phyloP scores from a whole-genome alignment of 2,888 invertebrate genomes.

The Drosophila niveifrons region DNA sequence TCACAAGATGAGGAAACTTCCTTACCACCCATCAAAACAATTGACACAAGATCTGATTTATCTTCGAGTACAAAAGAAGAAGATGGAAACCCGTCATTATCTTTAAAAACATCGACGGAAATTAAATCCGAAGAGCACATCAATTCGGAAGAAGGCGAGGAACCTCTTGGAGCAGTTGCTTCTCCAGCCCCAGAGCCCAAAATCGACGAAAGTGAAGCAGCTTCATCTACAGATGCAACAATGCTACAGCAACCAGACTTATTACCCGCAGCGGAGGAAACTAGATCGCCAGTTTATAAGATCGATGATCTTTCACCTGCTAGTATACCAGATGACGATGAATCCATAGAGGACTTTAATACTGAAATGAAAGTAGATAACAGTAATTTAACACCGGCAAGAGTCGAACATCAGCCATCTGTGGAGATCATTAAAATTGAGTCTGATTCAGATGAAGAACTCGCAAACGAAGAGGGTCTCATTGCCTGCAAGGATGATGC shows the following conservation, averaged over 20 bases:
- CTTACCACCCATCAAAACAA: slow-evolving; percentile 1
- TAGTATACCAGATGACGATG: slow-evolving; percentile 46
- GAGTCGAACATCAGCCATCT: slow-evolving; percentile 14
- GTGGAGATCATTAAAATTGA: slow-evolving; percentile 53
- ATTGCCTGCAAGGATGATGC: neutral
- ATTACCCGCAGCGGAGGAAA: slow-evolving; percentile 3
- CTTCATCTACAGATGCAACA: neutral
- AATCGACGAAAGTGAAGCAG: slow-evolving; percentile 21
- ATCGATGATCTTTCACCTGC: slow-evolving; percentile 44
- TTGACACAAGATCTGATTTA: neutral
- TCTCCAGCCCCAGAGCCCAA: neutral
- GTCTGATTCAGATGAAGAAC: slow-evolving; percentile 38
- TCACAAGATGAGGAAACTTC: slow-evolving; percentile 30
- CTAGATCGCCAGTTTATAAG: slow-evolving; percentile 31
- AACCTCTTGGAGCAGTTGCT: neutral
- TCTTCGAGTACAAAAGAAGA: slow-evolving; percentile 2
- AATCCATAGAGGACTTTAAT: slow-evolving; percentile 25
- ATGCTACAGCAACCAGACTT: neutral
- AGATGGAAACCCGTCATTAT: neutral
- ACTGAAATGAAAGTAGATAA: slow-evolving; percentile 22
- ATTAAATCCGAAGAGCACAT: neutral
- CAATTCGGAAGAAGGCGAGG: neutral
- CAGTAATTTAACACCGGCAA: slow-evolving; percentile 4
- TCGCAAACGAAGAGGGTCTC: neutral
- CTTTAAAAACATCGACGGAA: slow-evolving; percentile 11